Percentiles rank a stretch among this genome's conserved stretches.
Evolutionary conservation across 2,888 invertebrate species (phyloP).

Genomic region (Tuberolachnus salignus): DNA sequence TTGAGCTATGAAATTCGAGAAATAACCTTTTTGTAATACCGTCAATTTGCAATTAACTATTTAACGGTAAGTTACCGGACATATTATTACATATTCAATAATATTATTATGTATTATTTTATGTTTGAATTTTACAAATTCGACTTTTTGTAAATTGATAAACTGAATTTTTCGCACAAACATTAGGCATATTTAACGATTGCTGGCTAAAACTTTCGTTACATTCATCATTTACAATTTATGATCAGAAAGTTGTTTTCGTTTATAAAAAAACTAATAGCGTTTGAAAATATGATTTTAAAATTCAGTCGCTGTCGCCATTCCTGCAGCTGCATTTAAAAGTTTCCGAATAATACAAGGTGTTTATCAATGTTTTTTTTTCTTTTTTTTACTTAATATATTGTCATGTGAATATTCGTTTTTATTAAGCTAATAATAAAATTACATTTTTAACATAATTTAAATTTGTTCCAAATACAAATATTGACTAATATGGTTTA

Average conservation of each 20-base stretch:
- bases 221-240: constrained; percentile 12
- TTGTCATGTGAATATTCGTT: too few species aligned
- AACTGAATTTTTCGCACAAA: constrained; percentile 2
- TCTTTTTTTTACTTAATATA: background rate
- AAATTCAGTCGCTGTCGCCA: constrained; percentile 19
- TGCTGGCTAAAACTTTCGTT: constrained; percentile 33
- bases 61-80: too few species aligned
- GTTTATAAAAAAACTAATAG: background rate
- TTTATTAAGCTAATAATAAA: too few species aligned
- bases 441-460: too few species aligned
- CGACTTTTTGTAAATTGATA: background rate
- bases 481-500: too few species aligned
- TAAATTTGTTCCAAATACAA: too few species aligned
- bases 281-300: constrained; percentile 41
- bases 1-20: too few species aligned
- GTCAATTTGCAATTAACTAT: too few species aligned
- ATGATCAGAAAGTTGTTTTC: constrained; percentile 43
- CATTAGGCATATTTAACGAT: constrained; percentile 29
- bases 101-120: background rate
- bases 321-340: constrained; percentile 18
- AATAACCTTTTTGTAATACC: too few species aligned
- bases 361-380: constrained; percentile 14
- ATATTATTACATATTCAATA: too few species aligned
- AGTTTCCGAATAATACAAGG: constrained; percentile 30
- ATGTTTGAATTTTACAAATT: background rate